phyloP scores from a whole-genome alignment of 2,797 vertebrate genomes.

The Linurgus olivaceus region DNA sequence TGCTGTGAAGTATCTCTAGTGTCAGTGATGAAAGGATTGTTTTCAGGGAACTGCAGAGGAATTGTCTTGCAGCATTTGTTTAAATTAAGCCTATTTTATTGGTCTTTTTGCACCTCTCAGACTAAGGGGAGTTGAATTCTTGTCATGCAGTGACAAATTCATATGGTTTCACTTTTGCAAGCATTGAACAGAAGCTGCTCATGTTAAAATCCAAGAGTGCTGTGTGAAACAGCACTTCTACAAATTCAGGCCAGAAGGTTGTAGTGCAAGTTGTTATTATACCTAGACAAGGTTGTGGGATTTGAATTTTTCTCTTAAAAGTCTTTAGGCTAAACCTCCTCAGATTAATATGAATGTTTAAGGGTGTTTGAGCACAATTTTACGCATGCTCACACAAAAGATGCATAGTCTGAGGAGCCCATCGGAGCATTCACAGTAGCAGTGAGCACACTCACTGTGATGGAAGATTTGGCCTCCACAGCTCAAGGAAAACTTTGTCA shows the following conservation, averaged over 20 bases:
- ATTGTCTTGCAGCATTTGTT: background rate
- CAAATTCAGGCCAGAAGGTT: background rate
- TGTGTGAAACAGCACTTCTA: background rate
- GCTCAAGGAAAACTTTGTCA: background rate
- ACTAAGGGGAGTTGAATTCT: background rate
- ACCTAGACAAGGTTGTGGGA: no score
- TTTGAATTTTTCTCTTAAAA: background rate
- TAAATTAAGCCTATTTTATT: background rate
- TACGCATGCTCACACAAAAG: background rate
- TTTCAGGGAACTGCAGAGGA: background rate
- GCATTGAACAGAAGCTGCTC: background rate
- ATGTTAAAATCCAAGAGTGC: background rate
- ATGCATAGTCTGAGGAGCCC: background rate
- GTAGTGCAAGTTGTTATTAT: background rate
- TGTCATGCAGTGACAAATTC: background rate
- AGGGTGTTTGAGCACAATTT: background rate
- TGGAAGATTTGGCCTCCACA: background rate
- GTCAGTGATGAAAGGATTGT: background rate
- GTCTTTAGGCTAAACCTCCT: background rate
- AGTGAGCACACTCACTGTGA: fast-evolving
- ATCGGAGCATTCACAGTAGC: background rate
- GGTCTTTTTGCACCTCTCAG: background rate
- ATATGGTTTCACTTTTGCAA: background rate
- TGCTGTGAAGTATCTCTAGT: background rate
- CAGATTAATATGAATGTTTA: background rate